phyloP scores from a whole-genome alignment of 2,888 invertebrate genomes.

The Troglohyphantes excavatus region DNA sequence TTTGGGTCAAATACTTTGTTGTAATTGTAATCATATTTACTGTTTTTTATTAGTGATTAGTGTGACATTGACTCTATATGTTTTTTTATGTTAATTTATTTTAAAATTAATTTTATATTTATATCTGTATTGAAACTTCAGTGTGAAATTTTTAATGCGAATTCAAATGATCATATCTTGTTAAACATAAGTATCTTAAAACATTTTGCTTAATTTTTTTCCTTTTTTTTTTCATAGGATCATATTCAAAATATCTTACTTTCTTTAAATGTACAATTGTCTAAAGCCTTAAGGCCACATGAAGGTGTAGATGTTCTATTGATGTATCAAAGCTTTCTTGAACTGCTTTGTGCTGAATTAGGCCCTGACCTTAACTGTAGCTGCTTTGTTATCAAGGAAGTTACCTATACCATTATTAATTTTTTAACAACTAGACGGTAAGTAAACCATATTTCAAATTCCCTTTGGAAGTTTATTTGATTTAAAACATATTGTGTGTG shows the following conservation, averaged over 20 bases:
- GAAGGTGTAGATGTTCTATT: constrained; percentile 45
- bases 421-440: constrained; percentile 60
- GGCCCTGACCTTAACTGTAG: constrained; percentile 26
- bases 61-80: no score
- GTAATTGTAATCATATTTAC: no score
- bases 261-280: constrained; percentile 46
- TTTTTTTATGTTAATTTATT: no score
- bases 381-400: constrained; percentile 66
- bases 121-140: no score
- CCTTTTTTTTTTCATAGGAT: constrained; percentile 51
- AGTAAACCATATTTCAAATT: constrained; percentile 9
- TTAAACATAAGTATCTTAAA: no score
- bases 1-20: no score
- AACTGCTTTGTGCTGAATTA: constrained; percentile 38
- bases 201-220: not conserved
- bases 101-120: no score
- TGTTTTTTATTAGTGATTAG: no score
- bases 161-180: no score
- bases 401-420: constrained; percentile 58
- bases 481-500: no score
- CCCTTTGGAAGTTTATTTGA: no score
- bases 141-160: no score
- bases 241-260: constrained; percentile 60
- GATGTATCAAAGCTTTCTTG: constrained; percentile 64
- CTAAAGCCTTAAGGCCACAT: constrained; percentile 54